These are phyloP conservation scores for Ennomos quercinarius DNA, from an alignment of 2,888 invertebrate species.

Conservation along the genomic window DNA sequence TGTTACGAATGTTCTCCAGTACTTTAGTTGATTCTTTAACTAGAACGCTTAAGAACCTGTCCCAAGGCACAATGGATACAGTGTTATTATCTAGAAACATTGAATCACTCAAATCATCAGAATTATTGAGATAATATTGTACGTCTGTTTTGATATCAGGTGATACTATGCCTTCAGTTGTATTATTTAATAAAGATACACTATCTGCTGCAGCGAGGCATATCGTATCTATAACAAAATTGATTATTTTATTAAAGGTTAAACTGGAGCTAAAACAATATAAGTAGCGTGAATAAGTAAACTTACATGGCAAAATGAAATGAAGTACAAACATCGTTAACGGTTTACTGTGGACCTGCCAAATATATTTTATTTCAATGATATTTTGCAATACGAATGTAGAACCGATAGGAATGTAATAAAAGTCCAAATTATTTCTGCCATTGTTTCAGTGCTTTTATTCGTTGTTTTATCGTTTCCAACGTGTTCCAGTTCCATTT, in stretches of 20 bases:
- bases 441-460: constrained; percentile 5
- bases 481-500: not conserved
- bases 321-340: constrained; percentile 13
- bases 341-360: not conserved
- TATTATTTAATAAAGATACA: too few relatives aligned
- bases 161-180: not conserved
- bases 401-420: constrained; percentile 9
- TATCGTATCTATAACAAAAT: constrained; percentile 17
- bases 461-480: constrained; percentile 8
- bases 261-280: too few relatives aligned
- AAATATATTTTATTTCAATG: constrained; percentile 4
- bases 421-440: constrained; percentile 14
- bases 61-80: constrained; percentile 17
- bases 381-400: constrained; percentile 1
- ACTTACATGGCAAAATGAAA: constrained; percentile 12
- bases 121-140: not conserved
- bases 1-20: constrained; percentile 17
- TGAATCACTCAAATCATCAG: not conserved
- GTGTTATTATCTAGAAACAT: not conserved
- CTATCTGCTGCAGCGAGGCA: constrained; percentile 6
- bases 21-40: constrained; percentile 4
- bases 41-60: constrained; percentile 10
- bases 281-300: not conserved
- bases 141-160: constrained; percentile 1
- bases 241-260: not conserved